Evolutionary conservation across 2,888 invertebrate genomes (phyloP).

Genomic region (Meta bourneti): DNA sequence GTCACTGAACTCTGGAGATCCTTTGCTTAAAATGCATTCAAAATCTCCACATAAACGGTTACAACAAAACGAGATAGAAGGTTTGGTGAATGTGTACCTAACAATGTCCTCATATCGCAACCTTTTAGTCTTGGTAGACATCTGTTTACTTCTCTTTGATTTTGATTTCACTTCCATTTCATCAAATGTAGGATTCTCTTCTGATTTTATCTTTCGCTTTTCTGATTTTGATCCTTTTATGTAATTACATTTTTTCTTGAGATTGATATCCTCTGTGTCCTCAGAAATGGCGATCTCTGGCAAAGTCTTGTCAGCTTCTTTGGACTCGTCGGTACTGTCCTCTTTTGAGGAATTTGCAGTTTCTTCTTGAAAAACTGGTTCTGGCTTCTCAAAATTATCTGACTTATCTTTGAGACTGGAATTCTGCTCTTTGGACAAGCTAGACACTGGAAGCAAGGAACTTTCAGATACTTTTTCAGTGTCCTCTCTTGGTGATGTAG

Average conservation of each 20-base stretch:
- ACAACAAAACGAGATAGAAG: conserved; percentile 67
- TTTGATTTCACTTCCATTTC: conserved; percentile 8
- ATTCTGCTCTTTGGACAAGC: too few relatives aligned
- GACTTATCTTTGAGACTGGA: too few relatives aligned
- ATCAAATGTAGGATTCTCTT: neutral
- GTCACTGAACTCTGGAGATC: neutral
- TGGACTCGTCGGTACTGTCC: neutral
- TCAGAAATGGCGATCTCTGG: neutral
- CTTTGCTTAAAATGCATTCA: conserved; percentile 18
- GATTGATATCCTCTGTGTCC: neutral
- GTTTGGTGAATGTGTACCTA: conserved; percentile 49
- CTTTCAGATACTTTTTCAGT: too few relatives aligned
- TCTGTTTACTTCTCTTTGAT: neutral
- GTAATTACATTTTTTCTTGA: neutral
- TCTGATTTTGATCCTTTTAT: neutral
- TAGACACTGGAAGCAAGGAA: too few relatives aligned
- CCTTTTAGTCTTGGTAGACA: conserved; percentile 1
- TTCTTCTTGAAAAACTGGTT: too few relatives aligned
- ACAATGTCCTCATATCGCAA: conserved; percentile 15
- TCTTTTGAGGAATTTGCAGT: neutral
- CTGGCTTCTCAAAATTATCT: too few relatives aligned
- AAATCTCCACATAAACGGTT: conserved; percentile 58
- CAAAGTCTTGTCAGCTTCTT: neutral
- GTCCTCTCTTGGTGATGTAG: too few relatives aligned
- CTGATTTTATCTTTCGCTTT: conserved; percentile 1